Evolutionary conservation across 1,140 invertebrate genomes (phyloP).

Genomic region (Diachasma alloeum): DNA sequence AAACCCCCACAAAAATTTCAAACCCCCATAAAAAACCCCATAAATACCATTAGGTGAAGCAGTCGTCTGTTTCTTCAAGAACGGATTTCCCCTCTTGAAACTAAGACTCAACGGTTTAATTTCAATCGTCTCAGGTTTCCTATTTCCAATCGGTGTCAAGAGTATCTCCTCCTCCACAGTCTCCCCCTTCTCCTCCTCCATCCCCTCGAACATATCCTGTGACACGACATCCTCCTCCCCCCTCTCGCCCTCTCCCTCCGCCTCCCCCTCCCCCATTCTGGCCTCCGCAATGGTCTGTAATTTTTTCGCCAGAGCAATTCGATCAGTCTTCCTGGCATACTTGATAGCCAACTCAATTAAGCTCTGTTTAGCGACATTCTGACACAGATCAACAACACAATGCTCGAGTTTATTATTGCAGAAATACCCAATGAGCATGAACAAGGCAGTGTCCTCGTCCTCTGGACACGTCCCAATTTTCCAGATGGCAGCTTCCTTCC

Average conservation of each 20-base stretch:
- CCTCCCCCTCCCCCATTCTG: slow-evolving; percentile 46
- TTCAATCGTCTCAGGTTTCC: slow-evolving; percentile 36
- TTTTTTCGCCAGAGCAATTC: slow-evolving; percentile 80
- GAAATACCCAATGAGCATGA: slow-evolving; percentile 89
- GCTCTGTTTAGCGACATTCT: slow-evolving; percentile 79
- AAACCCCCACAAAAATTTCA: too few species aligned
- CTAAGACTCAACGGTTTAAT: slow-evolving; percentile 54
- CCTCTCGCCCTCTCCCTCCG: slow-evolving; percentile 50
- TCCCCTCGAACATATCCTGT: slow-evolving; percentile 37
- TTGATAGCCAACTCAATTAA: slow-evolving; percentile 85
- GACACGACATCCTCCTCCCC: slow-evolving; percentile 43
- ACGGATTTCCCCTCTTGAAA: slow-evolving; percentile 53
- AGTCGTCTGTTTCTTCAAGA: slow-evolving; percentile 48
- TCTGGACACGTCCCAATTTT: slow-evolving; percentile 69
- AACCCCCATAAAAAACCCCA: too few species aligned
- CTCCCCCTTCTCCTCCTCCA: slow-evolving; percentile 51
- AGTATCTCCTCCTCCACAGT: slow-evolving; percentile 53
- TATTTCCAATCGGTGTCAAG: slow-evolving; percentile 26
- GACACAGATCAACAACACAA: slow-evolving; percentile 86
- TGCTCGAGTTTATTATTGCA: slow-evolving; percentile 85
- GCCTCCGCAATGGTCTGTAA: slow-evolving; percentile 63
- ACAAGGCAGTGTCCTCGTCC: slow-evolving; percentile 78
- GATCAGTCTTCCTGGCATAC: slow-evolving; percentile 81
- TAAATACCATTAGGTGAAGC: slow-evolving; percentile 22
- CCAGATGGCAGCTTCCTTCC: slow-evolving; percentile 80